A percentile compares a stretch with the other conserved stretches of the same genome.
phyloP scores from a whole-genome alignment of 1,140 invertebrate genomes.

The Drosophila fuyamai region DNA sequence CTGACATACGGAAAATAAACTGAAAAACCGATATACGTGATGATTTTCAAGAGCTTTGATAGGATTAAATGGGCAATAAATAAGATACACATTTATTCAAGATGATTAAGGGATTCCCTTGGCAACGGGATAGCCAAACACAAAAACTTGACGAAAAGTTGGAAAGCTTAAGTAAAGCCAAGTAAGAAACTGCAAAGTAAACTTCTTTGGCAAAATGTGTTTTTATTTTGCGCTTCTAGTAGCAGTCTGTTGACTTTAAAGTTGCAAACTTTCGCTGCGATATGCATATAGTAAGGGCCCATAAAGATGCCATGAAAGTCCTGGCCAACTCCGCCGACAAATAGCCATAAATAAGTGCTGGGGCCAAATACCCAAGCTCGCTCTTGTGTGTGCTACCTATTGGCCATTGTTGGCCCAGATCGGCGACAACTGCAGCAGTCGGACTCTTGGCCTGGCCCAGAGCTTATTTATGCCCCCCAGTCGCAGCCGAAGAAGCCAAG shows the following conservation, averaged over 20 bases:
- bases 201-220: slow-evolving; percentile 24
- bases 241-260: slow-evolving; percentile 47
- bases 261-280: slow-evolving; percentile 35
- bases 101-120: slow-evolving; percentile 18
- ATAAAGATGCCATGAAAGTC: slow-evolving; percentile 50
- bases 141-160: slow-evolving; percentile 14
- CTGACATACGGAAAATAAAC: slow-evolving; percentile 14
- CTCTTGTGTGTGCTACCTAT: slow-evolving; percentile 46
- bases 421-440: slow-evolving; percentile 73
- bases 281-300: slow-evolving; percentile 36
- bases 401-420: slow-evolving; percentile 57
- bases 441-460: slow-evolving; percentile 34
- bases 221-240: slow-evolving; percentile 28
- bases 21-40: slow-evolving; percentile 17
- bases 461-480: slow-evolving; percentile 71
- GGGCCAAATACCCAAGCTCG: background rate
- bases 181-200: slow-evolving; percentile 31
- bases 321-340: slow-evolving; percentile 71
- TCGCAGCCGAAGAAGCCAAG: slow-evolving; percentile 30
- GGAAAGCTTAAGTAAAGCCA: slow-evolving; percentile 19
- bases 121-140: background rate
- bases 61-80: slow-evolving; percentile 33
- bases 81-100: slow-evolving; percentile 26
- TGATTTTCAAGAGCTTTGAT: slow-evolving; percentile 5
- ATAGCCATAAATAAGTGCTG: slow-evolving; percentile 76